A percentile compares a stretch with the other conserved stretches of the same genome.
phyloP scores from a whole-genome alignment of 2,888 invertebrate genomes.

The Spialia ferax region DNA sequence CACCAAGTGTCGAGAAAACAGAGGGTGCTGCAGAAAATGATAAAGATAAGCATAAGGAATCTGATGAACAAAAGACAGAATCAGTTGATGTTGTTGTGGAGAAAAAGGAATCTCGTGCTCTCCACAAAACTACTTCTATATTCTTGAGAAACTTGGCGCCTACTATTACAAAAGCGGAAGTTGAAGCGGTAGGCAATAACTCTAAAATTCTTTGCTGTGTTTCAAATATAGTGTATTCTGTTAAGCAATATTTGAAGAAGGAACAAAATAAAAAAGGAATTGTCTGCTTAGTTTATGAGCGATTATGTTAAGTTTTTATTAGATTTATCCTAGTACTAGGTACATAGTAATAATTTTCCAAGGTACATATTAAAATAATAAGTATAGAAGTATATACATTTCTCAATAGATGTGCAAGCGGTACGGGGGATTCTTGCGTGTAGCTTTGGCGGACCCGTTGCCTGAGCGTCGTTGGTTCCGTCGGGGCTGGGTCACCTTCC shows the following conservation, averaged over 20 bases:
- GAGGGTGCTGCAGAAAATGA: constrained; percentile 55
- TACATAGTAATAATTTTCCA: no score
- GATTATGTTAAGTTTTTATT: no score
- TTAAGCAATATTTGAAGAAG: no score
- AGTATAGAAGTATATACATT: not conserved
- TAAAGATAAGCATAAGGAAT: constrained; percentile 69
- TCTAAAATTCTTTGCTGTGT: no score
- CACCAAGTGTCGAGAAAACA: constrained; percentile 67
- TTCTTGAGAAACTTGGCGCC: constrained; percentile 98
- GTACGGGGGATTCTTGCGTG: constrained; percentile 97
- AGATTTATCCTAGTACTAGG: no score
- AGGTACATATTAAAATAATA: no score
- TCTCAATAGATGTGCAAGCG: constrained; percentile 92
- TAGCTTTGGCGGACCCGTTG: constrained; percentile 98
- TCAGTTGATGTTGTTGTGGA: constrained; percentile 80
- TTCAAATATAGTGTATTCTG: no score
- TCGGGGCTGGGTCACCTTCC: constrained; percentile 99
- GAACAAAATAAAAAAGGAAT: no score
- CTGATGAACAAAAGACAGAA: constrained; percentile 78
- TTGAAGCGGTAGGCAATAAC: constrained; percentile 96
- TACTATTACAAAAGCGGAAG: constrained; percentile 98
- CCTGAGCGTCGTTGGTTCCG: constrained; percentile 98
- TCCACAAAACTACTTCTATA: constrained; percentile 98
- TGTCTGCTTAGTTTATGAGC: no score
- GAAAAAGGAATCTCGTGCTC: constrained; percentile 88